phyloP scores from a whole-genome alignment of 1,140 invertebrate species.

The Drosophila orena region DNA sequence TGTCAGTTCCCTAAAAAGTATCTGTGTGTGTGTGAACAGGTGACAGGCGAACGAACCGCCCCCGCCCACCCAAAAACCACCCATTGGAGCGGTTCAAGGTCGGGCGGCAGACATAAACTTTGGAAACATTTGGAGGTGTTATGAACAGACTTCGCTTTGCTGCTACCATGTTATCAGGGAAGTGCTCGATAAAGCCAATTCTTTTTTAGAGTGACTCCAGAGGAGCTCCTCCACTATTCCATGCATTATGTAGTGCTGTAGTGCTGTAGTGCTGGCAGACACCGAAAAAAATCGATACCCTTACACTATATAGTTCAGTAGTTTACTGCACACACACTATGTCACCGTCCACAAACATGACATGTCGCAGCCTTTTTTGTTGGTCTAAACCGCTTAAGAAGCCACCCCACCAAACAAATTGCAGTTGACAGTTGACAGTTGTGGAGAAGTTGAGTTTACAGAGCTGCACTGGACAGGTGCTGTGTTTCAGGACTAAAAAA shows the following conservation, averaged over 20 bases:
- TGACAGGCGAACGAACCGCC: slow-evolving; percentile 25
- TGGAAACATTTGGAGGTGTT: slow-evolving; percentile 19
- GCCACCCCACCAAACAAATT: slow-evolving; percentile 14
- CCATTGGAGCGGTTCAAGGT: slow-evolving; percentile 66
- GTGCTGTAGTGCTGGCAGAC: slow-evolving; percentile 32
- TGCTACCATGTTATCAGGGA: slow-evolving; percentile 10
- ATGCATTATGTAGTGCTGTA: slow-evolving; percentile 13
- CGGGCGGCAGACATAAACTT: slow-evolving; percentile 34
- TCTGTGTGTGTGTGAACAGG: slow-evolving; percentile 54
- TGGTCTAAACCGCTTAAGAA: slow-evolving; percentile 62
- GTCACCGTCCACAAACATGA: slow-evolving; percentile 21
- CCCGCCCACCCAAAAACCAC: slow-evolving; percentile 26
- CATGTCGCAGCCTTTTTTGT: slow-evolving; percentile 38
- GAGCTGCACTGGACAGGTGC: slow-evolving; percentile 55
- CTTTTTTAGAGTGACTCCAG: neutral
- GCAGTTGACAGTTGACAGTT: slow-evolving; percentile 54
- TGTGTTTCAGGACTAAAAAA: slow-evolving; percentile 41
- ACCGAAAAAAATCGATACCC: slow-evolving; percentile 69
- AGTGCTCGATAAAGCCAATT: slow-evolving; percentile 39
- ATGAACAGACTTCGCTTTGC: slow-evolving; percentile 15
- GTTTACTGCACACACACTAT: slow-evolving; percentile 70
- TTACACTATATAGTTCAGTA: slow-evolving; percentile 63
- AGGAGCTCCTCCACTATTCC: slow-evolving; percentile 9
- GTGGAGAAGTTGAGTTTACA: neutral
- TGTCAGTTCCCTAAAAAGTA: slow-evolving; percentile 20